Conservation (phyloP, 2,113 vertebrate species). For the Lethenteron camtschaticum region DNA sequence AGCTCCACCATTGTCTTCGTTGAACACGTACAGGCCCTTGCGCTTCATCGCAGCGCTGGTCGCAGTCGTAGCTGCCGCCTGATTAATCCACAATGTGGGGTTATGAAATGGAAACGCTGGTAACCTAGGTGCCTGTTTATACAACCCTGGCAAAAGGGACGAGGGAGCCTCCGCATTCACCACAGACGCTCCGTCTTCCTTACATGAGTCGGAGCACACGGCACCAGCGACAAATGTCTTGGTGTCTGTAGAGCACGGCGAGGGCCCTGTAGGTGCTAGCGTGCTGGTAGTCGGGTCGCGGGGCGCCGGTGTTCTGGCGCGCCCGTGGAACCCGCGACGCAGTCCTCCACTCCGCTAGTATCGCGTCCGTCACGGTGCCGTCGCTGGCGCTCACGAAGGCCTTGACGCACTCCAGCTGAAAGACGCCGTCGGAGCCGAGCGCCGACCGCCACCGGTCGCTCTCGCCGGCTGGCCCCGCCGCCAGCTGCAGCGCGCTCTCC, state of each 20-base stretch:
- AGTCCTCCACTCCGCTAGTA: slow-evolving; percentile 22
- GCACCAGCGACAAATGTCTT: too few species aligned
- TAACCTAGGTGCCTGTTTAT: too few species aligned
- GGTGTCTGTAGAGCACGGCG: slow-evolving; percentile 13
- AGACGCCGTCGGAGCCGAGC: slow-evolving; percentile 34
- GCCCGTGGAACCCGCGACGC: slow-evolving; percentile 18
- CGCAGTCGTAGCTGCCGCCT: not conserved
- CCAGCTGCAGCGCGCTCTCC: slow-evolving; percentile 44
- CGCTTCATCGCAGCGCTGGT: not conserved
- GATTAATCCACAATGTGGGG: not conserved
- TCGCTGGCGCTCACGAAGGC: slow-evolving; percentile 29
- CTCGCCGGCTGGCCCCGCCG: slow-evolving; percentile 45
- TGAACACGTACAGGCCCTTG: not conserved
- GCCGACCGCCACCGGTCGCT: slow-evolving; percentile 68
- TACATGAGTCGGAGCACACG: too few species aligned
- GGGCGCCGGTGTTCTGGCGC: slow-evolving; percentile 11
- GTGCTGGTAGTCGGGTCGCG: slow-evolving; percentile 12
- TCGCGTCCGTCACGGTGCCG: slow-evolving; percentile 18
- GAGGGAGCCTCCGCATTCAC: too few species aligned
- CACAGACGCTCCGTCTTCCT: too few species aligned
- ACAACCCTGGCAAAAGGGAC: too few species aligned
- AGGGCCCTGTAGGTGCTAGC: slow-evolving; percentile 5
- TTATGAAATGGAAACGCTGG: too few species aligned
- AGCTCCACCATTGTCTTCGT: slow-evolving; percentile 5
- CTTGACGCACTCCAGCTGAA: slow-evolving; percentile 39